A percentile compares a stretch with the other conserved stretches of the same genome.
Evolutionary conservation across 2,797 vertebrate genomes (phyloP).

Genomic region (Scolopax bukidnonensis): DNA sequence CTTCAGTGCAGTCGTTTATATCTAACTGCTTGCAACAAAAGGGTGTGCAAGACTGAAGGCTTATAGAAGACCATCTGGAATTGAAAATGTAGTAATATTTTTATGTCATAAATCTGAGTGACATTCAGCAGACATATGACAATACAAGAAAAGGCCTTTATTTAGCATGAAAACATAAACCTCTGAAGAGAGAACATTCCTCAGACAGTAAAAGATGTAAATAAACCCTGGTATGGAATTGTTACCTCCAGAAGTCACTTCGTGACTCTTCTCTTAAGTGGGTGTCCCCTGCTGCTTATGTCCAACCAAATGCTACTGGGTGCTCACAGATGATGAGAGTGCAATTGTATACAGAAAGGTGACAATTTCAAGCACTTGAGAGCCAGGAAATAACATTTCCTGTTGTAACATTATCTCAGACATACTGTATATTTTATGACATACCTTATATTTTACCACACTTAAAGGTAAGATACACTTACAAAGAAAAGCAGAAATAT

Average conservation of each 20-base stretch:
- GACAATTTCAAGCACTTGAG: neutral
- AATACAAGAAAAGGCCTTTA: neutral
- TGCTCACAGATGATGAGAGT: neutral
- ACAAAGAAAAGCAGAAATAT: slow-evolving; percentile 5
- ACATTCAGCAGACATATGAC: neutral
- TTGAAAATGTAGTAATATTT: neutral
- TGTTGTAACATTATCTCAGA: slow-evolving; percentile 33
- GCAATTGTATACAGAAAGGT: neutral
- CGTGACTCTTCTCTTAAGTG: neutral
- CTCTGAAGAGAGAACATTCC: neutral
- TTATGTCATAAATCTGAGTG: neutral
- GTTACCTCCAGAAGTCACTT: neutral
- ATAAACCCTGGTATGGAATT: neutral
- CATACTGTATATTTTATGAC: slow-evolving; percentile 8
- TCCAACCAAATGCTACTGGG: neutral
- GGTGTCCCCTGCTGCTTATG: neutral
- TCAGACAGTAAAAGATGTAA: neutral
- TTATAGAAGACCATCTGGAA: neutral
- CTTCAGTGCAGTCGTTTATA: neutral
- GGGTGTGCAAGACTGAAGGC: neutral
- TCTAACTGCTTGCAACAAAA: neutral
- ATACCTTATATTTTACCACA: neutral
- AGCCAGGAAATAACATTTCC: slow-evolving; percentile 28
- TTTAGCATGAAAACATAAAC: neutral
- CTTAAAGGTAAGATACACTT: neutral